Percentiles rank a stretch among this genome's conserved stretches.
phyloP scores from a whole-genome alignment of 2,888 invertebrate genomes.

The Autographa gamma region DNA sequence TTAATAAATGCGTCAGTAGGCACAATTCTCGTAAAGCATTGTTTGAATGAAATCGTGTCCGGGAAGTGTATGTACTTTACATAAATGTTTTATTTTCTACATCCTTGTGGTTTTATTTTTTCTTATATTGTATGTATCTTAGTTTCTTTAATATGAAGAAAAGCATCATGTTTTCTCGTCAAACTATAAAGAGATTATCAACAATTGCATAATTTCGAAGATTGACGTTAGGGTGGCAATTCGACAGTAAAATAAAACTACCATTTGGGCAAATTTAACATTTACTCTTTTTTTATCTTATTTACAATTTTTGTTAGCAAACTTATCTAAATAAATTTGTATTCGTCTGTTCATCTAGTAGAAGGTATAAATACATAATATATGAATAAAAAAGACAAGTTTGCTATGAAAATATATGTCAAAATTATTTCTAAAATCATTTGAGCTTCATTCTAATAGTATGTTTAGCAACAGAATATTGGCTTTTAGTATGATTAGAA shows the following conservation, averaged over 20 bases:
- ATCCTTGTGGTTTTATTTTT: conserved; percentile 38
- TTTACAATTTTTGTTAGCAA: conserved; percentile 52
- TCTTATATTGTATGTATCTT: too few relatives aligned
- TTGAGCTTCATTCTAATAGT: background rate
- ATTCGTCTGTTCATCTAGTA: conserved; percentile 43
- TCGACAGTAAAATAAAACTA: conserved; percentile 13
- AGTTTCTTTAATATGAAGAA: too few relatives aligned
- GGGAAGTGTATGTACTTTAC: conserved; percentile 34
- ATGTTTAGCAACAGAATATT: background rate
- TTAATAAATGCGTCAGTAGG: background rate
- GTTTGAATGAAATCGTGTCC: conserved; percentile 2
- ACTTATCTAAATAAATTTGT: conserved; percentile 38
- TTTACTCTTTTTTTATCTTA: conserved; percentile 41
- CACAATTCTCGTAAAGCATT: background rate
- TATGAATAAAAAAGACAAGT: conserved; percentile 7
- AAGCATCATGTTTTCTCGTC: too few relatives aligned
- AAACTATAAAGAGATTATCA: too few relatives aligned
- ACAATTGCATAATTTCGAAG: too few relatives aligned
- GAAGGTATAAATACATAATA: conserved; percentile 10
- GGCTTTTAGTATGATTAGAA: background rate
- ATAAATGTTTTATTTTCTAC: conserved; percentile 48
- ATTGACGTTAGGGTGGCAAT: too few relatives aligned
- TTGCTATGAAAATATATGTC: conserved; percentile 31
- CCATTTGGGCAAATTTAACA: conserved; percentile 14
- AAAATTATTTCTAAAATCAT: conserved; percentile 14